Percentiles rank a stretch among this genome's conserved stretches.
Conservation (phyloP, 2,888 invertebrate genomes). For the Pterobdella sp. region DNA sequence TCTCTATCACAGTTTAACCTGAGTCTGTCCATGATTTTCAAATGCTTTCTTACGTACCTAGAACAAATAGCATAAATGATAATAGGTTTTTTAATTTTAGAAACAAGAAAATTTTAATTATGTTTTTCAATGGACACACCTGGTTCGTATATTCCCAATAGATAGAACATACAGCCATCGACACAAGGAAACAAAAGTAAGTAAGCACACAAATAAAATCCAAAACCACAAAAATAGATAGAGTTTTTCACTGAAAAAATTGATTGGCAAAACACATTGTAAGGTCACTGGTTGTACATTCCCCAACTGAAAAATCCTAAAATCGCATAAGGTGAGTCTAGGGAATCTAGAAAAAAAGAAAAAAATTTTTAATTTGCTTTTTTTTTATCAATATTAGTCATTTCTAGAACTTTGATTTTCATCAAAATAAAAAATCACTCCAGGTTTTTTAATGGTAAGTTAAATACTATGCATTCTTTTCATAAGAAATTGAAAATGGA, state of each 20-base stretch:
- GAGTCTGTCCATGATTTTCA: slow-evolving; percentile 32
- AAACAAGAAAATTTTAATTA: neutral
- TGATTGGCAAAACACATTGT: slow-evolving; percentile 39
- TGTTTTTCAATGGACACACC: slow-evolving; percentile 17
- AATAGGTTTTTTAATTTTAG: neutral
- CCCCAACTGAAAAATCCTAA: slow-evolving; percentile 47
- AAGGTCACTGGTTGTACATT: slow-evolving; percentile 43
- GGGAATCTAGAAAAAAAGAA: too few species aligned
- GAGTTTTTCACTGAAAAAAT: slow-evolving; percentile 47
- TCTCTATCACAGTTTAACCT: slow-evolving; percentile 34
- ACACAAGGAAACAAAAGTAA: slow-evolving; percentile 45
- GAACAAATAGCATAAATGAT: neutral
- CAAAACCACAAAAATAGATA: slow-evolving; percentile 52
- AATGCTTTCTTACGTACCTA: slow-evolving; percentile 32
- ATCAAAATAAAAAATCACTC: too few species aligned
- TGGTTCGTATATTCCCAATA: slow-evolving; percentile 24
- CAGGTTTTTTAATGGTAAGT: too few species aligned
- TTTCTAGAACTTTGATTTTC: too few species aligned
- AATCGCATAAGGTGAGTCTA: slow-evolving; percentile 49
- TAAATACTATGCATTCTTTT: too few species aligned
- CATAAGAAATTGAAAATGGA: too few species aligned
- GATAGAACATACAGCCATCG: slow-evolving; percentile 41
- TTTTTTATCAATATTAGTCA: too few species aligned
- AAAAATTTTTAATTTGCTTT: too few species aligned
- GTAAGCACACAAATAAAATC: slow-evolving; percentile 46